phyloP scores from a whole-genome alignment of 1,140 invertebrate species.

The Drosophila tropicalis region DNA sequence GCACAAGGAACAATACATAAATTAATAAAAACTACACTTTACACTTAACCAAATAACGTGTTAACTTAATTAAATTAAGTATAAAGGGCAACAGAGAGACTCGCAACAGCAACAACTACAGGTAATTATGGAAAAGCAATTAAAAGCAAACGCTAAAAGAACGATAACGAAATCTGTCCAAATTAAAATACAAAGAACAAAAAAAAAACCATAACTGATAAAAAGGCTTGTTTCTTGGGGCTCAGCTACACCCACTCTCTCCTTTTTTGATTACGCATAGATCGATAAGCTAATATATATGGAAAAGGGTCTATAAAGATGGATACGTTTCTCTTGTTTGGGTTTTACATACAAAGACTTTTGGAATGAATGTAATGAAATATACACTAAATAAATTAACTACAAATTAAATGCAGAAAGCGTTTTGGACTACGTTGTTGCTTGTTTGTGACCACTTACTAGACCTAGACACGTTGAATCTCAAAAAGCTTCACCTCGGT shows the following conservation, averaged over 20 bases:
- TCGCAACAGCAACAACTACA: not conserved
- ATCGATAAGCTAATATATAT: constrained; percentile 30
- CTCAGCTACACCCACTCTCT: not conserved
- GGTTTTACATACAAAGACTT: constrained; percentile 35
- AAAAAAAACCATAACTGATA: constrained; percentile 41
- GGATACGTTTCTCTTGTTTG: not conserved
- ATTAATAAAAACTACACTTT: constrained; percentile 20
- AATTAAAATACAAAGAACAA: not conserved
- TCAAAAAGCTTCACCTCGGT: constrained; percentile 99
- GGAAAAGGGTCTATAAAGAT: not conserved
- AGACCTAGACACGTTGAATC: constrained; percentile 92
- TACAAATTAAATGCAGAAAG: constrained; percentile 86
- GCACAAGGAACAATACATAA: constrained; percentile 59
- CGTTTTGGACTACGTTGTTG: constrained; percentile 76
- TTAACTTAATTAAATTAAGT: constrained; percentile 23
- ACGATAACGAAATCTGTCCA: constrained; percentile 34
- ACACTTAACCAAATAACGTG: constrained; percentile 19
- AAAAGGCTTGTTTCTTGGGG: constrained; percentile 39
- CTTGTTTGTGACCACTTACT: constrained; percentile 79
- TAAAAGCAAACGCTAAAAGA: constrained; percentile 42
- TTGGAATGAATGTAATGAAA: constrained; percentile 55
- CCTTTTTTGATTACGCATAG: constrained; percentile 4
- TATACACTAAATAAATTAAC: constrained; percentile 68
- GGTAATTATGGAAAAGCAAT: constrained; percentile 29
- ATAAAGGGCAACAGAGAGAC: not conserved